Percentiles rank a stretch among this genome's conserved stretches.
Conservation (phyloP, 2,888 invertebrate genomes). For the Ectemnius cavifrons region DNA sequence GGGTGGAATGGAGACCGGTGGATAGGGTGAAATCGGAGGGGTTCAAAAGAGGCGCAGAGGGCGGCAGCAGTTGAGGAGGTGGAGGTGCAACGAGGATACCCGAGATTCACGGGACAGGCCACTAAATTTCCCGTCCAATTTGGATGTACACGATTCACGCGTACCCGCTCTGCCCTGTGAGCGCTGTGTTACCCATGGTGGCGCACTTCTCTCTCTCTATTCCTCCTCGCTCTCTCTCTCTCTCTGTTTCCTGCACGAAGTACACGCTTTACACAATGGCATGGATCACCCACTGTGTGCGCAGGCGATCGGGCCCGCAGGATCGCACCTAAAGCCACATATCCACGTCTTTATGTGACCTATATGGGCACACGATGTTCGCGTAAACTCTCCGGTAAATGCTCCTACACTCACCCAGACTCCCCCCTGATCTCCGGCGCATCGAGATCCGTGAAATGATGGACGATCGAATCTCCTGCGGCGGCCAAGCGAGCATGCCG, state of each 20-base stretch:
- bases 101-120: conserved; percentile 70
- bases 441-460: background rate
- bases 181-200: conserved; percentile 24
- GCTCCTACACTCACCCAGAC: conserved; percentile 13
- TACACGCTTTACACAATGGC: conserved; percentile 46
- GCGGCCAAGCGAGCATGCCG: background rate
- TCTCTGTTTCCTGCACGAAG: background rate
- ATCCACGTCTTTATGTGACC: conserved; percentile 46
- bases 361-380: conserved; percentile 14
- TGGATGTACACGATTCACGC: conserved; percentile 70
- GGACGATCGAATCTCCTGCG: background rate
- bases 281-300: conserved; percentile 44
- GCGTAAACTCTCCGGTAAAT: conserved; percentile 3
- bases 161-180: conserved; percentile 41
- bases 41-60: conserved; percentile 11
- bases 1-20: conserved; percentile 38
- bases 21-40: conserved; percentile 2
- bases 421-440: background rate
- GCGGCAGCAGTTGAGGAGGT: background rate
- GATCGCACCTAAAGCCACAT: conserved; percentile 48
- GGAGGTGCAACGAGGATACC: conserved; percentile 44
- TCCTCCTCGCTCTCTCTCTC: background rate
- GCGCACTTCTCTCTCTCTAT: too few relatives aligned
- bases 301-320: conserved; percentile 46
- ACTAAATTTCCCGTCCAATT: conserved; percentile 77